Evolutionary conservation across 2,797 vertebrate species (phyloP).

Genomic region (Pelobates cultripes): DNA sequence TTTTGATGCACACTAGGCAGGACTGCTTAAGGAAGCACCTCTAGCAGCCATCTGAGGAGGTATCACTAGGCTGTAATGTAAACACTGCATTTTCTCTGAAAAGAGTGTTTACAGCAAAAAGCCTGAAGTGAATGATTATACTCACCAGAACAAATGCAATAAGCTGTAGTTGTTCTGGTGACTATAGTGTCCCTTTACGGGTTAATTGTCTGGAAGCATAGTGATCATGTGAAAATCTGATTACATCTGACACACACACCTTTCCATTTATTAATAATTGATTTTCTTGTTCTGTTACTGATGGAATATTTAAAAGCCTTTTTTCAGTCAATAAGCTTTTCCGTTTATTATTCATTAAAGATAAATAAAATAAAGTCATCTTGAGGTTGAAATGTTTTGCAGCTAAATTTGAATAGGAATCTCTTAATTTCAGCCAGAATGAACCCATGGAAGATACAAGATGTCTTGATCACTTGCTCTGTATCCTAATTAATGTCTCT

Average conservation of each 20-base stretch:
- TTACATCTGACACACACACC: slow-evolving; percentile 66
- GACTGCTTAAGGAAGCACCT: no score
- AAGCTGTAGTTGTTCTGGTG: no score
- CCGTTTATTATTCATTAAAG: slow-evolving; percentile 81
- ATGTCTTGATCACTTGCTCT: slow-evolving; percentile 54
- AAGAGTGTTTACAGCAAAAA: no score
- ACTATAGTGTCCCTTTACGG: no score
- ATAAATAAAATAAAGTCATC: slow-evolving; percentile 72
- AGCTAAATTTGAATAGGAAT: slow-evolving; percentile 60
- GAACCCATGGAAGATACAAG: slow-evolving; percentile 50
- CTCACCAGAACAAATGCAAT: no score
- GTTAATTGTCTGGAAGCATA: slow-evolving; percentile 26
- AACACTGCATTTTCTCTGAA: no score
- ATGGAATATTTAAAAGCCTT: slow-evolving; percentile 79
- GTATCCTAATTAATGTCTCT: not conserved
- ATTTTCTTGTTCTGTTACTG: slow-evolving; percentile 73
- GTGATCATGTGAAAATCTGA: slow-evolving; percentile 38
- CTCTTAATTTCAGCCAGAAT: slow-evolving; percentile 22
- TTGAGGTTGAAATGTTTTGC: slow-evolving; percentile 67
- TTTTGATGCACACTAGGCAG: no score
- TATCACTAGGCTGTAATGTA: no score
- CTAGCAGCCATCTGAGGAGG: no score
- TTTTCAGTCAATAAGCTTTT: slow-evolving; percentile 73
- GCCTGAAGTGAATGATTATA: no score
- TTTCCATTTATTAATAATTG: slow-evolving; percentile 76